These are phyloP conservation scores for Melitaea cinxia DNA, from an alignment of 1,140 invertebrate genomes.

Conservation along the genomic window DNA sequence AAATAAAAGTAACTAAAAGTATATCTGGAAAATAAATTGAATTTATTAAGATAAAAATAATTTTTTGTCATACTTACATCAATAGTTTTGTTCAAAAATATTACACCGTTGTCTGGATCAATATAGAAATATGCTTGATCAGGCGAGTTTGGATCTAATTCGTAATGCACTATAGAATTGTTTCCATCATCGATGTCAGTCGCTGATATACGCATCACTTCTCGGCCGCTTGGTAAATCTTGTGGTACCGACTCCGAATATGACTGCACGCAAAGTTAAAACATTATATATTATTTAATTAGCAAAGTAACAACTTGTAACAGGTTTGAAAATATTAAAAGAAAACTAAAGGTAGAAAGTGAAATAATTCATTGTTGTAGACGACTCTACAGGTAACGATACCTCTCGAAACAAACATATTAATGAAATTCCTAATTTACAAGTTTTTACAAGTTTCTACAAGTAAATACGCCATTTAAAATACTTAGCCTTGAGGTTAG, in stretches of 20 bases:
- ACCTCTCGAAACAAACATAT: background rate
- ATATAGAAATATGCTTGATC: slow-evolving; percentile 89
- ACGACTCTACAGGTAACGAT: background rate
- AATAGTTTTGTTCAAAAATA: slow-evolving; percentile 88
- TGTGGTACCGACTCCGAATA: slow-evolving; percentile 89
- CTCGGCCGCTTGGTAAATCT: slow-evolving; percentile 85
- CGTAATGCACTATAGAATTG: slow-evolving; percentile 89
- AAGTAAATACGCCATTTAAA: slow-evolving; percentile 23
- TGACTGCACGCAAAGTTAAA: slow-evolving; percentile 79
- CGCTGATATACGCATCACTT: slow-evolving; percentile 93
- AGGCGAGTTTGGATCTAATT: slow-evolving; percentile 81
- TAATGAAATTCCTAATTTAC: slow-evolving; percentile 20
- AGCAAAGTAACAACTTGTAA: background rate
- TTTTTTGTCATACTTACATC: slow-evolving; percentile 85
- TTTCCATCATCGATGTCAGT: slow-evolving; percentile 94
- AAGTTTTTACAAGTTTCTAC: slow-evolving; percentile 14
- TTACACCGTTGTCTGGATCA: slow-evolving; percentile 89
- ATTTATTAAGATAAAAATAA: too few species aligned
- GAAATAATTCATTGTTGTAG: background rate
- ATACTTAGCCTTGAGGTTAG: slow-evolving; percentile 40
- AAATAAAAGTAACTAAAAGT: too few species aligned
- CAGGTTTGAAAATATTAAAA: background rate
- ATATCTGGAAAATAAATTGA: too few species aligned
- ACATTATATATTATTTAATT: slow-evolving; percentile 12
- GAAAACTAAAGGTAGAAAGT: slow-evolving; percentile 1